phyloP scores from a whole-genome alignment of 2,113 vertebrate genomes.

The Chaenocephalus aceratus region DNA sequence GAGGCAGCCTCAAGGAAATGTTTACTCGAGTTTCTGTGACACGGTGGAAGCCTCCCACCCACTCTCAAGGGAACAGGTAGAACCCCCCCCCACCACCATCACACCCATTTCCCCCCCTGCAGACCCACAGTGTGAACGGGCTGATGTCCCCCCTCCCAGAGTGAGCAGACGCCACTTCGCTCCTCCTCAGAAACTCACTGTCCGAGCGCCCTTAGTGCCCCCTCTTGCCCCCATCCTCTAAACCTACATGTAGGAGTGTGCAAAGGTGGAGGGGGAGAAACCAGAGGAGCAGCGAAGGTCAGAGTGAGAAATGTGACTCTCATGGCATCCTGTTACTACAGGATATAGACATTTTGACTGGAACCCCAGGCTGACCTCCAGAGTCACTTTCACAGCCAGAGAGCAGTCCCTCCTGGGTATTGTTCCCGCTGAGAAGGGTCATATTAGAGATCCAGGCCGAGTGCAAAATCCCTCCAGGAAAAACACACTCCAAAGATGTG shows the following conservation, averaged over 20 bases:
- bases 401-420: conserved; percentile 69
- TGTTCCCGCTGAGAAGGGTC: conserved; percentile 74
- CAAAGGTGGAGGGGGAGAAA: conserved; percentile 3
- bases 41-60: conserved; percentile 81
- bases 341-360: conserved; percentile 79
- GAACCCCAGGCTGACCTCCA: conserved; percentile 65
- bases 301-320: conserved; percentile 79
- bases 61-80: conserved; percentile 83
- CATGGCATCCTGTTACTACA: conserved; percentile 83
- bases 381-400: conserved; percentile 73
- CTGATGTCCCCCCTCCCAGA: conserved; percentile 59
- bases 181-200: conserved; percentile 6
- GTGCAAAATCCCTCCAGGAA: conserved; percentile 82
- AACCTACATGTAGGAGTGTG: not conserved
- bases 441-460: conserved; percentile 66
- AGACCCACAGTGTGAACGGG: conserved; percentile 61
- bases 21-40: conserved; percentile 78
- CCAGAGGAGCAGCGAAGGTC: conserved; percentile 17
- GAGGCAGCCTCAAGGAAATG: conserved; percentile 79
- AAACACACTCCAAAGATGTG: conserved; percentile 77
- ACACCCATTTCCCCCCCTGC: conserved; percentile 23
- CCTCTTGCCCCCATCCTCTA: conserved; percentile 23
- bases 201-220: conserved; percentile 26
- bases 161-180: conserved; percentile 46
- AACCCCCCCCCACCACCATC: conserved; percentile 36